Evolutionary conservation across 2,797 vertebrate species (phyloP), one percentile per base, ranked within the genome.

Genomic region (Brotula barbata): DNA sequence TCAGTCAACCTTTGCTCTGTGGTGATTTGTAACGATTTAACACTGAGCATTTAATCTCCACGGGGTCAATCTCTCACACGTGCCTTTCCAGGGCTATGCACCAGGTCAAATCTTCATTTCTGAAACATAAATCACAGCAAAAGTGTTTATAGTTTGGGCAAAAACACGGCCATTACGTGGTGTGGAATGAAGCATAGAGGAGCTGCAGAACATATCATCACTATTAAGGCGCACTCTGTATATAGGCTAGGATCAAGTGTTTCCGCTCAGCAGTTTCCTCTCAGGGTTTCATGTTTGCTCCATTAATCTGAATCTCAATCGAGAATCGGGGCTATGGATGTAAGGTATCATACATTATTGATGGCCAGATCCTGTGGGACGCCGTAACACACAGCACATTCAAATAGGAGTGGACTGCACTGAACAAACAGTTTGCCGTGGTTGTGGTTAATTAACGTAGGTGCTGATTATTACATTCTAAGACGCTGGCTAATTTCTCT

Each of bases 221-320:
- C 58, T 36, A 12, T 31, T 56, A 16, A 19, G n/a, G 58, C 65
- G 57, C 34, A 58, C 56, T 68, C 62, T 58, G 36, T 21, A 51
- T 64, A 52, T 45, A 75, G 62, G 4, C 37, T n/a, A 3, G 41
- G 77, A 81, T 82, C 69, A 70, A 74, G 67, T 66, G 43, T 78
- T 78, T 85, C 79, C 39, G 54, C 51, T 81, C 60, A 71, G 40
- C 39, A 15, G 45, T 80, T 84, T 85, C 77, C 68, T 42, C 44
- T 64, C 42, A 42, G 48, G 49, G 37, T 40, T 68, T 75, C 68
- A 46, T 66, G 45, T 75, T 75, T 77, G 73, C 60, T 64, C 78
- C 72, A 73, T 85, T 84, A 57, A 78, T 73, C 31, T 16, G 40
- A 75, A 82, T 82, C n/a, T n/a, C 77, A 66, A 65, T 73, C 33